phyloP scores from a whole-genome alignment of 2,113 vertebrate genomes.

The Oncorhynchus clarkii region DNA sequence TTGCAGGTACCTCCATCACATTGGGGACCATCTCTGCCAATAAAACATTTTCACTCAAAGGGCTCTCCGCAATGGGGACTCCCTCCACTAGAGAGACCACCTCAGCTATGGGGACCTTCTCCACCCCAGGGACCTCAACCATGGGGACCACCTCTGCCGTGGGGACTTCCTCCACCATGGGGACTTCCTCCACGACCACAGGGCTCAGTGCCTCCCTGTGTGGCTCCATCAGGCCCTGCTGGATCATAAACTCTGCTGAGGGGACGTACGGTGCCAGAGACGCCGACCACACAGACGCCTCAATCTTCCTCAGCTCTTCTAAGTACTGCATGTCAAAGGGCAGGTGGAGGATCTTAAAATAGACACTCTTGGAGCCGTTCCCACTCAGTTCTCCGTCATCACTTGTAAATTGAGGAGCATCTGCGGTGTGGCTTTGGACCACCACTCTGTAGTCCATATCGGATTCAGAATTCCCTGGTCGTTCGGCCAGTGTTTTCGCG shows the following conservation, averaged over 20 bases:
- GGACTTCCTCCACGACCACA: slow-evolving; percentile 15
- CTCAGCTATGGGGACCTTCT: not conserved
- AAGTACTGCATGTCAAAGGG: slow-evolving; percentile 59
- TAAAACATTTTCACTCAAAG: slow-evolving; percentile 8
- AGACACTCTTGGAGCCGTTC: slow-evolving; percentile 22
- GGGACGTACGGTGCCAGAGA: slow-evolving; percentile 46
- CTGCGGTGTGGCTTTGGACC: not conserved
- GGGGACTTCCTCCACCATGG: slow-evolving; percentile 5
- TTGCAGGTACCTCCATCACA: not conserved
- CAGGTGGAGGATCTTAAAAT: slow-evolving; percentile 55
- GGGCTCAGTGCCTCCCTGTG: not conserved
- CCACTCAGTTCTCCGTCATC: not conserved
- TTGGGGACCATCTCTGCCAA: not conserved
- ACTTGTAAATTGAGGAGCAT: slow-evolving; percentile 10
- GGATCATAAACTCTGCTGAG: slow-evolving; percentile 43
- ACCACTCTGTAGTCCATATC: not conserved
- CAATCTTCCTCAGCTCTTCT: slow-evolving; percentile 63
- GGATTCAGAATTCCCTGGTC: not conserved
- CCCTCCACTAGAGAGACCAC: not conserved
- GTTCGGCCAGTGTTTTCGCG: not conserved
- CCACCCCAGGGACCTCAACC: not conserved
- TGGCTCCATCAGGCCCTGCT: slow-evolving; percentile 29
- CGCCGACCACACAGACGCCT: slow-evolving; percentile 69
- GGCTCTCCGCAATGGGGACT: not conserved
- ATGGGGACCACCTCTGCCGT: not conserved